A percentile compares a stretch with the other conserved stretches of the same genome.
phyloP scores from a whole-genome alignment of 2,888 invertebrate species.

The Odontocerum albicorne region DNA sequence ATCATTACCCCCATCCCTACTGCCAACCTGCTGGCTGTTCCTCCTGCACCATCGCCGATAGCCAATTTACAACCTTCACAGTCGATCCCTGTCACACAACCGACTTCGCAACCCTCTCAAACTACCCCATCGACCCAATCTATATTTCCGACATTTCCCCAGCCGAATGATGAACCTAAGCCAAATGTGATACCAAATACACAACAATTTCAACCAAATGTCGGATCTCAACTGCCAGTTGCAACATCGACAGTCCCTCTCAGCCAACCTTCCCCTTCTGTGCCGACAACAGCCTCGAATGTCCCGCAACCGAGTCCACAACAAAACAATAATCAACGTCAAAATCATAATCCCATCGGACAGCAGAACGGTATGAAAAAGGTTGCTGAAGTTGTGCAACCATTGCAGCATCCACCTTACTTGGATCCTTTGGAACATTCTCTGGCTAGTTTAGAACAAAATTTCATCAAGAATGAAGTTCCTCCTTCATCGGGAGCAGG shows the following conservation, averaged over 20 bases:
- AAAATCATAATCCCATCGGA: constrained; percentile 42
- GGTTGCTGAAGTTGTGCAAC: constrained; percentile 28
- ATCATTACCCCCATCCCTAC: constrained; percentile 32
- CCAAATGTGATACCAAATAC: constrained; percentile 13
- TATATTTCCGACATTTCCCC: background rate
- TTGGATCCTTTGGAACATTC: constrained; percentile 73
- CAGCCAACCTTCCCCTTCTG: constrained; percentile 33
- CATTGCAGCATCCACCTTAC: constrained; percentile 46
- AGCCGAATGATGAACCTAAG: constrained; percentile 15
- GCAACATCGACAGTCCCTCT: constrained; percentile 40
- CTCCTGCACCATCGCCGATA: constrained; percentile 16
- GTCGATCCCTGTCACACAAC: constrained; percentile 2
- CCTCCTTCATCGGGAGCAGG: constrained; percentile 57
- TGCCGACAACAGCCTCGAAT: constrained; percentile 32
- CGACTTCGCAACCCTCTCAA: background rate
- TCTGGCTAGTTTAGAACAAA: constrained; percentile 69
- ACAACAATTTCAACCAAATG: constrained; percentile 35
- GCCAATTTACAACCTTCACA: background rate
- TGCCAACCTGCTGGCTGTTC: constrained; percentile 28
- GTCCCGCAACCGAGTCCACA: constrained; percentile 27
- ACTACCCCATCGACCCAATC: background rate
- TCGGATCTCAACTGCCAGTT: constrained; percentile 22
- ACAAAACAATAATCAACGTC: constrained; percentile 34
- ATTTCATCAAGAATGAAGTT: constrained; percentile 56
- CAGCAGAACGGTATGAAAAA: constrained; percentile 35